Conservation (phyloP, 2,888 invertebrate species). For the Scaeva pyrastri region DNA sequence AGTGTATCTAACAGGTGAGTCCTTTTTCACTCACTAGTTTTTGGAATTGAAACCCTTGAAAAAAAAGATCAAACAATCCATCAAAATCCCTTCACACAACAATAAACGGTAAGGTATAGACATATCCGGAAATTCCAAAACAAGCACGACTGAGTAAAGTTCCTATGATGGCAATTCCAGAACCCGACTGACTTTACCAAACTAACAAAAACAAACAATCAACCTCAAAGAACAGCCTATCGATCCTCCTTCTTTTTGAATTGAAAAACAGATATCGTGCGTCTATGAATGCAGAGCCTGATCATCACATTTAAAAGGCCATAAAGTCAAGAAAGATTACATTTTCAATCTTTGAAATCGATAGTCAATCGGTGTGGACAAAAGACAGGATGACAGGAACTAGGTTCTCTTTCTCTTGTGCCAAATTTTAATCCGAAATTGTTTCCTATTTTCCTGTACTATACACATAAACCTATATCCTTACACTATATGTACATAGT, state of each 20-base stretch:
- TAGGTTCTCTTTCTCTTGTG: constrained; percentile 61
- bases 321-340: constrained; percentile 71
- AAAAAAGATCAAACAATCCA: constrained; percentile 49
- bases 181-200: background rate
- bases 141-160: constrained; percentile 53
- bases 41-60: constrained; percentile 8
- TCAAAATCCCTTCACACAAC: constrained; percentile 36
- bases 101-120: constrained; percentile 38
- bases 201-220: constrained; percentile 72
- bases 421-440: constrained; percentile 59
- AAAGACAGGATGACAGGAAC: constrained; percentile 69
- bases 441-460: constrained; percentile 20
- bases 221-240: constrained; percentile 69
- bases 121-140: constrained; percentile 73
- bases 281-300: constrained; percentile 60
- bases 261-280: constrained; percentile 48
- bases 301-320: constrained; percentile 70
- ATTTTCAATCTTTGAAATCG: constrained; percentile 66
- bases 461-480: too few relatives aligned
- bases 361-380: constrained; percentile 45
- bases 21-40: background rate
- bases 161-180: constrained; percentile 27
- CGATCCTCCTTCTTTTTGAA: constrained; percentile 50
- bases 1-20: constrained; percentile 43
- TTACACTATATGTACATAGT: too few relatives aligned